These are phyloP conservation scores for Thecophora atra DNA, from an alignment of 2,888 invertebrate genomes.

Conservation along the genomic window DNA sequence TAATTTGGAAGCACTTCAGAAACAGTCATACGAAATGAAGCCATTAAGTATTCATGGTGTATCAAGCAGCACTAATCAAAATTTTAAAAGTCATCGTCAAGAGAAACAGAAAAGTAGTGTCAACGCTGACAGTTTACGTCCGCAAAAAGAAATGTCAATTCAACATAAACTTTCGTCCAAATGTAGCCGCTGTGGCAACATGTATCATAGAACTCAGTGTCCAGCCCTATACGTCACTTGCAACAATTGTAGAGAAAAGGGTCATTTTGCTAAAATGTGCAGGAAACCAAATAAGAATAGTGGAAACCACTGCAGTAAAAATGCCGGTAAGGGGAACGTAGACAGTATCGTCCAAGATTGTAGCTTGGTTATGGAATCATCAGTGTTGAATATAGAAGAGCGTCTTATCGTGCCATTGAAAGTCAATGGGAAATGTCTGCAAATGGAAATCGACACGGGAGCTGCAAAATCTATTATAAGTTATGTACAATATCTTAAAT, in stretches of 20 bases:
- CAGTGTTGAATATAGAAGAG: neutral
- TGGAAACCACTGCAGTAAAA: neutral
- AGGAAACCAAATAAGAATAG: neutral
- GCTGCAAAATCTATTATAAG: too few species aligned
- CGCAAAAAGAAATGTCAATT: neutral
- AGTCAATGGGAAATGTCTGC: too few species aligned
- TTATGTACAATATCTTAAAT: too few species aligned
- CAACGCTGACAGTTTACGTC: too few species aligned
- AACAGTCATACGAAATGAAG: neutral
- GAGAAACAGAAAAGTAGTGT: neutral
- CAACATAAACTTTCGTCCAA: neutral
- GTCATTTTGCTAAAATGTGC: conserved; percentile 4
- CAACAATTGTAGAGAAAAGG: conserved; percentile 2
- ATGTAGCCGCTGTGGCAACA: conserved; percentile 7
- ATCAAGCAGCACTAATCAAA: neutral
- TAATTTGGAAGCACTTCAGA: neutral
- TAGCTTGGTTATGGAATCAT: neutral
- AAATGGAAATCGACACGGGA: too few species aligned
- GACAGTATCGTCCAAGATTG: neutral
- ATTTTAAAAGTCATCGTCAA: neutral
- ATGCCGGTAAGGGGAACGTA: neutral
- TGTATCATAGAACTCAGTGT: neutral
- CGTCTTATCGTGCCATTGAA: neutral
- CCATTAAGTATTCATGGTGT: neutral
- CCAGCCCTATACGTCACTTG: neutral